Evolutionary conservation across 1,140 invertebrate species (phyloP), one percentile per base, ranked within the genome.

Genomic region (Archivesica marissinica): DNA sequence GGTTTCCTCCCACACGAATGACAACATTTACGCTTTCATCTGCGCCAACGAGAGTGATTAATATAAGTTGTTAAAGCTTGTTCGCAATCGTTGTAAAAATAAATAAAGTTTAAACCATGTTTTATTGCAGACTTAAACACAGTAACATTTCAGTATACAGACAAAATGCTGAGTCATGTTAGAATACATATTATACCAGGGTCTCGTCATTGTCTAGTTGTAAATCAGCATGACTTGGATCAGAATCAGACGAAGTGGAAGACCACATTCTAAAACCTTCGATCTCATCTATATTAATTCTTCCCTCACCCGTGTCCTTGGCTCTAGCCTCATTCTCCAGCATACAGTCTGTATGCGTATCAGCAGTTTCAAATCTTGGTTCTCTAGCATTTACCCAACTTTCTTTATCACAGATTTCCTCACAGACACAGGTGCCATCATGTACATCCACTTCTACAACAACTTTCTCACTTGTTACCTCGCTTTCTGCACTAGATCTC

Each of bases 241-340:
- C 68, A n/a, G 74, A 76, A n/a, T 52, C 74, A 39, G 74, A 56
- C 25, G 74, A 76, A 35, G 74, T 41, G 39, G 74, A 76, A 23
- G 74, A 76, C 74, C 74, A 76, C 38, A 50, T 76, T 56, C 28
- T 76, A 9, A 76, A 23, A 41, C 66, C 66, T 44, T 70, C 38
- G 11, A 44, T 25, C 6, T 70, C 66, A 70, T 23, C 38, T 23
- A 6, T 11, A 38, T 4, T n/a, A 39, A 39, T 25, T 11, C 28
- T 17, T 28, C 17, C 17, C 17, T n/a, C n/a, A n/a, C n/a, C n/a
- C n/a, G n/a, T n/a, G n/a, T n/a, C n/a, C n/a, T n/a, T n/a, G n/a
- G n/a, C n/a, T n/a, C n/a, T n/a, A n/a, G n/a, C n/a, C n/a, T n/a
- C n/a, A n/a, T n/a, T n/a, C 50, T 35, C n/a, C 59, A 35, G 17